Conservation (phyloP, 2,113 vertebrate genomes). For the Pollimyrus isidori region DNA sequence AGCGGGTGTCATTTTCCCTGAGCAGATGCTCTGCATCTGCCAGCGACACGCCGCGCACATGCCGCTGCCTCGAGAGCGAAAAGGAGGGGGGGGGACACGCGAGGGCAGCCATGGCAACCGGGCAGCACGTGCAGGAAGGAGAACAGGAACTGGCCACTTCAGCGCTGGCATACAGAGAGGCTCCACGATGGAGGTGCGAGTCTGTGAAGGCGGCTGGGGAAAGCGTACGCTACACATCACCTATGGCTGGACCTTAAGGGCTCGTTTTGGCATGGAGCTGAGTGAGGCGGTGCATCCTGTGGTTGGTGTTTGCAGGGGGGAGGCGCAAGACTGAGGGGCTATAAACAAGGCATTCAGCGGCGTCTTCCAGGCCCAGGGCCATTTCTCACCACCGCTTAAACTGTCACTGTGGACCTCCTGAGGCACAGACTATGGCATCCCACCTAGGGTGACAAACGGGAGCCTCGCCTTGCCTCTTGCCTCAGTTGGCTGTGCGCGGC, state of each 20-base stretch:
- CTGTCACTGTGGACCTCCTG: background rate
- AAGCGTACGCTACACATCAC: background rate
- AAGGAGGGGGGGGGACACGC: background rate
- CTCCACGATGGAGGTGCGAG: background rate
- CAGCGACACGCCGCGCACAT: background rate
- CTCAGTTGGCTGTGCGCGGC: background rate
- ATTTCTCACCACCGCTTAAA: background rate
- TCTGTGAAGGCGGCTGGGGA: background rate
- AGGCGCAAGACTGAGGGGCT: background rate
- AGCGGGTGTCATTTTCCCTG: background rate
- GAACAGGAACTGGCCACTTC: background rate
- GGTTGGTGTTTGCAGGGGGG: background rate
- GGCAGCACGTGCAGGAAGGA: background rate
- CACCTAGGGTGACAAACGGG: background rate
- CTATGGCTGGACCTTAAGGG: background rate
- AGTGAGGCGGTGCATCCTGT: background rate
- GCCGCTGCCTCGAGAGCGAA: background rate
- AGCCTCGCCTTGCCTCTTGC: background rate
- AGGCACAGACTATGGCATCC: background rate
- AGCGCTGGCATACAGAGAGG: background rate
- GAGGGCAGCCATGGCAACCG: background rate
- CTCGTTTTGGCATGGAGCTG: background rate
- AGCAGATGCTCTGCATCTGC: background rate
- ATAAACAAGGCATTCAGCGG: background rate
- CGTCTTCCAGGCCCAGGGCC: background rate